Base-by-base conservation (phyloP, 2,113 vertebrate genomes). In the Hemiprocne comata region DNA sequence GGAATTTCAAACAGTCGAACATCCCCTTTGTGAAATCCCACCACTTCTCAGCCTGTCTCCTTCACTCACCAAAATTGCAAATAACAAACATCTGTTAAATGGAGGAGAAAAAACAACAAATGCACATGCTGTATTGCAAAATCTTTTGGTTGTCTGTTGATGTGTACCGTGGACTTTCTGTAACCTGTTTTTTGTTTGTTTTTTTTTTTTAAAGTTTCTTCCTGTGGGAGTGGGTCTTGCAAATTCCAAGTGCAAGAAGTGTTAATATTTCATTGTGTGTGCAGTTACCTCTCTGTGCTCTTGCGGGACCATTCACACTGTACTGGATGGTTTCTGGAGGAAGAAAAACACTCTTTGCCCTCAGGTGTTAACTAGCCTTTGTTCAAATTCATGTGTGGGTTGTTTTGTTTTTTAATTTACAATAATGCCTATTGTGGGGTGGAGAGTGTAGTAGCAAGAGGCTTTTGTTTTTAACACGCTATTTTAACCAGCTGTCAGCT, bases 31-130 rank as follows among this genome's bases (percentile, higher is more conserved):
- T 70, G 79, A 92, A 85, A 91, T 80, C 87, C 84, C 85, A 89
- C 42, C 21, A n/a, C 87, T 95, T 92, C 78, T 89, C 60, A 82
- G 57, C 73, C 4, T 42, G 3, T 69, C 86, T 96, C 84, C 74
- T 91, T 87, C 8, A 4, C 80, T 80, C 72, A 29, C 79, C 86
- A 87, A 82, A 83, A 87, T 33, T 71, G 74, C 92, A 96, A 93
- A 96, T 93, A 93, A 73, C 94, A 95, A 96, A 94, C 94, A 95
- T 92, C 92, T 96, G 95, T 77, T 85, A 71, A 86, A 73, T 76
- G 62, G 44, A 17, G 84, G 90, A 82, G 77, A 40, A 78, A 86
- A 91, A 13, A 23, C 77, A 93, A 91, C 89, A 93, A 91, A 92
- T 60, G 55, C 84, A 73, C 74, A 85, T 65, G 65, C 34, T 89